Base-by-base conservation (phyloP, 1,140 invertebrate genomes). In the Leptinotarsa texana region DNA sequence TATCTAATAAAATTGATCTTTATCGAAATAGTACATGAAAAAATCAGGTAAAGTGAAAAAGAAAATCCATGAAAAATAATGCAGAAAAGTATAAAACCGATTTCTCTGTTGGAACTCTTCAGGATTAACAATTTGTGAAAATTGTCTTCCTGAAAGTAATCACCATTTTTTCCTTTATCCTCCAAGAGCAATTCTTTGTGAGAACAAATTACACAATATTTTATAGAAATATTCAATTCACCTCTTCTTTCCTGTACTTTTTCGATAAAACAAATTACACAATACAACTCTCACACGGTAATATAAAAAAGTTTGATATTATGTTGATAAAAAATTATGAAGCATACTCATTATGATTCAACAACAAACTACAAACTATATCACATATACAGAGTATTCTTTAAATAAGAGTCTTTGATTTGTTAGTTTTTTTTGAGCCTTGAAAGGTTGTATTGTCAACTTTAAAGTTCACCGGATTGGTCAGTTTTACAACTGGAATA, bases 331-430 rank as follows among this genome's bases (percentile, higher is more conserved):
- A 71, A 72, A 63, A 70, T 68, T 66, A 73, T 71, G 51, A 73
- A 70, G 62, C 69, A 63, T 76, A 68, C 77, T 72, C 70, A 73
- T 18, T 75, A 74, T 77, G 72, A 71, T 74, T 79, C 66, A 75
- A 78, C 75, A 76, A 77, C 63, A 70, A 76, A 79, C 78, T 79
- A 79, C 72, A 77, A 75, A 77, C 74, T 78, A 77, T 79, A 79
- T 79, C 76, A 78, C 78, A 79, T 78, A 79, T 78, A 79, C 74
- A 77, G 76, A 79, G 76, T 79, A 79, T 79, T 79, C 72, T 78
- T 79, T 74, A 69, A 72, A 70, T 76, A 75, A 74, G 70, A 70
- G 74, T 75, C 74, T 77, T 75, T 73, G 67, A 68, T 69, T 15
- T 71, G 57, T 63, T 69, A 66, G 27, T 72, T n/a, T 47, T 76